Conservation (phyloP, 2,797 vertebrate species). For the Sorex maritimensis region DNA sequence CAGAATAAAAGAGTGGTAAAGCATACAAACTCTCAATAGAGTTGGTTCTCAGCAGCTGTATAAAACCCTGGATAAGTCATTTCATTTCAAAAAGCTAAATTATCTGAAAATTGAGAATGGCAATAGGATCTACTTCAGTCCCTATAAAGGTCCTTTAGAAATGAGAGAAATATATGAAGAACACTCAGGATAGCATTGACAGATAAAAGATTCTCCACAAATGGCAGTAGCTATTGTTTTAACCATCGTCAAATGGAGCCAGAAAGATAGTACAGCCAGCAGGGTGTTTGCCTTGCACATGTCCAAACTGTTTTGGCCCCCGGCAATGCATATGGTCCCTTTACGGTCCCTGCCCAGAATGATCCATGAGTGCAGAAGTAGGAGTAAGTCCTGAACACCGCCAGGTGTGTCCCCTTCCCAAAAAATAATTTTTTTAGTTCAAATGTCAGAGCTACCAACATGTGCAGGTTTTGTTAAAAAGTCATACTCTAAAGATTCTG, state of each 20-base stretch:
- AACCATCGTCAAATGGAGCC: too few species aligned
- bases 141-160: not conserved
- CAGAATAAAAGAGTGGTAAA: not conserved
- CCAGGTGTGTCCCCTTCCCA: too few species aligned
- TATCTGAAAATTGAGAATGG: not conserved
- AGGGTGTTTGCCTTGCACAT: too few species aligned
- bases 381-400: too few species aligned
- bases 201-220: not conserved
- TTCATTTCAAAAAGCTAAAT: not conserved
- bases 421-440: not conserved
- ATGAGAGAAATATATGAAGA: conserved; percentile 10
- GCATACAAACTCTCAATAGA: not conserved
- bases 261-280: not conserved
- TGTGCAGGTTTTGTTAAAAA: conserved; percentile 26
- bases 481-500: not conserved
- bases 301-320: too few species aligned
- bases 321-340: too few species aligned
- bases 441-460: conserved; percentile 11
- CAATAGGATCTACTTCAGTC: not conserved
- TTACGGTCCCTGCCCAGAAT: too few species aligned
- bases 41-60: not conserved
- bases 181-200: not conserved
- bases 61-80: not conserved
- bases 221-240: not conserved
- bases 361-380: too few species aligned